Base-by-base conservation (phyloP, 2,797 vertebrate genomes). In the Siniperca obscura region DNA sequence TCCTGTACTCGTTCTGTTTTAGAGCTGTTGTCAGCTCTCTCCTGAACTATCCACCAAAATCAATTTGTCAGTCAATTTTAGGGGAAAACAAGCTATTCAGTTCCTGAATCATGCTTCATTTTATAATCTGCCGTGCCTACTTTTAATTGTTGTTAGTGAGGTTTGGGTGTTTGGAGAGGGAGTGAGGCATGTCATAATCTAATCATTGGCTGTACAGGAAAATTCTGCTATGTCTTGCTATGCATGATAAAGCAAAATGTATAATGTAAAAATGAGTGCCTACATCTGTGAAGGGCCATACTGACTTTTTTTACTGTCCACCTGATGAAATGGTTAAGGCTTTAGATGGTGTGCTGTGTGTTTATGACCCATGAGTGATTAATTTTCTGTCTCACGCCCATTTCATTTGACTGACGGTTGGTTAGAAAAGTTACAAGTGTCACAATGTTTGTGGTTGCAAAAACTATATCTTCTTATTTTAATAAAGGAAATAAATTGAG, bases 381-480 rank as follows among this genome's bases (percentile, higher is more conserved):
- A 4, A 75, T 75, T 65, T 74, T 65, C 25, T 14, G 19, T 72
- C 25, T 76, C 21, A 25, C 27, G 3, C 44, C 70, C 3, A n/a
- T 46, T 72, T 72, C 8, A 44, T 64, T 19, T 55, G 7, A 40
- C 46, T 8, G 60, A 53, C 14, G 7, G 16, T 53, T 25, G 4
- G 25, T 42, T 2, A 64, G n/a, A 12, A 64, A 71, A 30, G 48
- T 14, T 42, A 17, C 25, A 52, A 1, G 5, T 13, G 22, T 52
- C 10, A 50, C 22, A 2, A 11, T 55, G 60, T 30, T 44, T 65
- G n/a, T 40, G 14, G 34, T 19, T 40, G 34, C 10, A 52, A 62
- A 38, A 50, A 52, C 46, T 52, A 13, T 3, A 60, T 60, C 17
- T 71, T 30, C 42, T 14, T n/a, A 25, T 50, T 73, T 50, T 3